Evolutionary conservation across 2,113 vertebrate species (phyloP), one percentile per base, ranked within the genome.

Genomic region (Dicerorhinus sumatrensis): DNA sequence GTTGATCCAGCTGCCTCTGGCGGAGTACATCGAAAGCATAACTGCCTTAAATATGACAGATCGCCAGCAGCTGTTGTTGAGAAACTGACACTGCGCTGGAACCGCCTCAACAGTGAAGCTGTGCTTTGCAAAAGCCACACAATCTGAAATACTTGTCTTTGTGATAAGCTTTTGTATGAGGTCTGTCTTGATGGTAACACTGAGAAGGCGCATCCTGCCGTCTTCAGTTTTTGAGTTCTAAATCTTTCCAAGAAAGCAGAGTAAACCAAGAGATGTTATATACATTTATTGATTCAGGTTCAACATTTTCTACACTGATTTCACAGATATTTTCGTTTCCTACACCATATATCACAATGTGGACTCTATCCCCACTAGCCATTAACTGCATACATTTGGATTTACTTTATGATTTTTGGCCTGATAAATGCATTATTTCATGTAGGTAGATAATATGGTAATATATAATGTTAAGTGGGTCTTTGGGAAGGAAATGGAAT

Each of bases 1-100:
- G 93, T 98, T 97, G 83, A 88, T 97, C 91, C 98, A 98, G 97
- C 97, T 98, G 95, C 90, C 96, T 97, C 67, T 94, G 92, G 89
- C 63, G 36, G 86, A 97, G 82, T 81, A 20, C 94, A 96, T 93
- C 42, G 88, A 97, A 98, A 98, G 84, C 96, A 87, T 77, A 94
- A 82, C 77, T 93, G 91, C 48, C 80, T 80, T 97, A 90, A 94
- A 93, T 91, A 96, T 96, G 94, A 98, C 93, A 95, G 96, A 98
- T 86, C 97, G 93, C 82, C 95, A 97, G 94, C 98, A 98, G 98
- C 97, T 98, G 97, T 77, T 97, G 92, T 62, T 97, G 97, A 95
- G 98, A 98, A 97, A 90, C 12, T 97, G 92, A 97, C 95, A 85
- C 72, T 87, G 56, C 0, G 0, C 77, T 89, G 95, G 72, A 51